Percentiles rank a stretch among this genome's conserved stretches.
Evolutionary conservation across 2,797 vertebrate genomes (phyloP).

Genomic region (Rousettus madagascariensis): DNA sequence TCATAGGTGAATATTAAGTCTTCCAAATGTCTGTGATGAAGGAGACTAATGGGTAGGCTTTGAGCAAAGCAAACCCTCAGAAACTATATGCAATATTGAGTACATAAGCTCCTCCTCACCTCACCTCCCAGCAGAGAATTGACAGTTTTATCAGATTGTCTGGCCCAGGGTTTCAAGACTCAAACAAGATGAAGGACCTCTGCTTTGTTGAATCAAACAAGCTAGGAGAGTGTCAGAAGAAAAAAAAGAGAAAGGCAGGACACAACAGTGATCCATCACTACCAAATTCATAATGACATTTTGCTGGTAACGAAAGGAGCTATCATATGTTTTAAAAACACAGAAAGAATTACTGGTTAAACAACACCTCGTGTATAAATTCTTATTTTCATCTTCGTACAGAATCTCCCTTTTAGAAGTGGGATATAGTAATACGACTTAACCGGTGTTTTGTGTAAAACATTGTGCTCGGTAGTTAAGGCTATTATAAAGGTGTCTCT

Average conservation of each 20-base stretch:
- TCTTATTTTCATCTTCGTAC: background rate
- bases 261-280: background rate
- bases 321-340: background rate
- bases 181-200: background rate
- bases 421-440: background rate
- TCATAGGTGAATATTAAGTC: background rate
- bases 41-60: background rate
- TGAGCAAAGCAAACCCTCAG: background rate
- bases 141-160: background rate
- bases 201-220: background rate
- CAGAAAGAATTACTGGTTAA: slow-evolving; percentile 21
- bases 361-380: background rate
- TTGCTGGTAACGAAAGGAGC: background rate
- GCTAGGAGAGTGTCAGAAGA: background rate
- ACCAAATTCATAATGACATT: background rate
- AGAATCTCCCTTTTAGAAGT: background rate
- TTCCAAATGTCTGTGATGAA: background rate
- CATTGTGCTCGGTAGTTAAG: background rate
- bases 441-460: background rate
- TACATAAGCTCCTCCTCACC: background rate
- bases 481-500: background rate
- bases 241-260: background rate
- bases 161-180: background rate
- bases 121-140: background rate
- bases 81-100: background rate